Percentiles rank a stretch among this genome's conserved stretches.
phyloP scores from a whole-genome alignment of 35 echinoderm and acorn worm genomes.

The Chiridota heheva region DNA sequence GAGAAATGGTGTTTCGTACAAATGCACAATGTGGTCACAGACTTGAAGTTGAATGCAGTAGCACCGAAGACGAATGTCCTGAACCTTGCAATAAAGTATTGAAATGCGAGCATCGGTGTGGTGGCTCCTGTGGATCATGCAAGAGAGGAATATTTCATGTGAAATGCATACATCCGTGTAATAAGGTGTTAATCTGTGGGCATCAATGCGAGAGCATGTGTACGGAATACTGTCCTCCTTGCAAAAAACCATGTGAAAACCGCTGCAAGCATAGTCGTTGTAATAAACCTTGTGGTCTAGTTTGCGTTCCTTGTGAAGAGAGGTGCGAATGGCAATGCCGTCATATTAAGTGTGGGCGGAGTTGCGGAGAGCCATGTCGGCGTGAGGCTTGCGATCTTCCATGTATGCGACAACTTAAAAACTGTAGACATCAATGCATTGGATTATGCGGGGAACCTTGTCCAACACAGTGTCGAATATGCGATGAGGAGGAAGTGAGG shows the following conservation, averaged over 20 bases:
- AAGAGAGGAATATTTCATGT: conserved; percentile 51
- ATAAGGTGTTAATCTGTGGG: conserved; percentile 73
- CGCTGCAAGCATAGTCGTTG: conserved; percentile 79
- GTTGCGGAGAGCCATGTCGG: conserved; percentile 62
- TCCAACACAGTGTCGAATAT: conserved; percentile 73
- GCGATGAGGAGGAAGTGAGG: conserved; percentile 68
- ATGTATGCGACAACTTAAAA: conserved; percentile 11
- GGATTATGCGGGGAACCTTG: conserved; percentile 87
- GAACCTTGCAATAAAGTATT: conserved; percentile 38
- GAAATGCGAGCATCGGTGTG: conserved; percentile 69
- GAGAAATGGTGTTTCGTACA: conserved; percentile 3
- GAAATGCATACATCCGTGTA: conserved; percentile 64
- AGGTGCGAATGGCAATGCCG: conserved; percentile 57
- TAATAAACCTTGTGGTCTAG: conserved; percentile 60
- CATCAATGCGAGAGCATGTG: conserved; percentile 69
- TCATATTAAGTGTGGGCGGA: conserved; percentile 32
- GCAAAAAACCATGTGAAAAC: conserved; percentile 66
- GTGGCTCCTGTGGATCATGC: conserved; percentile 52
- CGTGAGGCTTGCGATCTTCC: conserved; percentile 50
- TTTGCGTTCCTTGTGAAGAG: conserved; percentile 67
- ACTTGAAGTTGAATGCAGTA: conserved; percentile 58
- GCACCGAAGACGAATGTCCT: conserved; percentile 45
- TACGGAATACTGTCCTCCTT: conserved; percentile 79
- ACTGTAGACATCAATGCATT: conserved; percentile 79
- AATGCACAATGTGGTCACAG: conserved; percentile 69